Base-by-base conservation (phyloP, 2,888 invertebrate species). In the Tetragonisca angustula region DNA sequence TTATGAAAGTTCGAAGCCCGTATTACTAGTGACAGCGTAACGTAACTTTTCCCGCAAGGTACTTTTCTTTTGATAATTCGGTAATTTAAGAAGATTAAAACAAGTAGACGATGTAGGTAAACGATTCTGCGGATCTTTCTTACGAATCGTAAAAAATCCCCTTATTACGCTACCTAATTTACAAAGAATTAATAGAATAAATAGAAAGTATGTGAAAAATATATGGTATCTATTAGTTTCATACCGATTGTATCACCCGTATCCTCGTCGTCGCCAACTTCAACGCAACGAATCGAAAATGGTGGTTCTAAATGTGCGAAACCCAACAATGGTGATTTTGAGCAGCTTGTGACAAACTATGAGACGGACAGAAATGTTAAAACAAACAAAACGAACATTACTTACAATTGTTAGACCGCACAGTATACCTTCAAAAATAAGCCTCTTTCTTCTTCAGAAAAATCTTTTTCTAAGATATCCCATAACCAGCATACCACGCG, bases 61-160 rank as follows among this genome's bases (percentile, higher is more conserved):
- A 91, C 98, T 97, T 92, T 99, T 98, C 95, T 98, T 99, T 94
- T 98, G 99, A 94, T 99, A 99, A 95, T 99, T 99, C 77, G 99
- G 99, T 92, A 99, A 96, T 94, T 99, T 99, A 68, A 99, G 96
- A 62, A 99, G 96, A 95, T 99, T 99, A 95, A 99, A 99, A 94
- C 99, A 99, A 0, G 99, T 99, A 0, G 99, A 99, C 0, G 99
- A 99, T 0, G 99, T 99, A n/a, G 99, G 99, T 65, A 99, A 96
- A 56, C 99, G 96, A 93, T 99, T 98, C 73, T 98, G 96, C 0
- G 99, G 98, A 94, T 99, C 99, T 93, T 98, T 98, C 94, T 98
- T 98, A 72, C 99, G 96, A 92, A 99, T 99, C 19, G 99, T 99
- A 94, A 99, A 98, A 95, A 99, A 99, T 27, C 99, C 99, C 81